Conservation (phyloP, 30 jellyfish, hydroid and myxozoan species). For the Nemopilema nomurai region DNA sequence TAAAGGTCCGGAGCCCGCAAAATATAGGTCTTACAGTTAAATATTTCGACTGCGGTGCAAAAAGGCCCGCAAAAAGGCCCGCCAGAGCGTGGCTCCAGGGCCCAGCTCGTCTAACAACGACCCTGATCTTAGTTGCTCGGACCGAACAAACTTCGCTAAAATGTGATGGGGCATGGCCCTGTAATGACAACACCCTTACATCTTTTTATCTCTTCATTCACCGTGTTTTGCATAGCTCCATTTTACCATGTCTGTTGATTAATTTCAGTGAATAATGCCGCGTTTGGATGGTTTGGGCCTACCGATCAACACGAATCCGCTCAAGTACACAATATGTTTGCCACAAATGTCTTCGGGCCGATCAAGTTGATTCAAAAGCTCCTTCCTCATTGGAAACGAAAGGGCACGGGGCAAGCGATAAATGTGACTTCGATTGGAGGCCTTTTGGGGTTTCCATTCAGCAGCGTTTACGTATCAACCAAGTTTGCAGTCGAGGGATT, state of each 20-base stretch:
- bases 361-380: slow-evolving; percentile 30
- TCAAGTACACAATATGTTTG: not conserved
- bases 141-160: no score
- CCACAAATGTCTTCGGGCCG: slow-evolving; percentile 51
- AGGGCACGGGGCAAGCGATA: slow-evolving; percentile 33
- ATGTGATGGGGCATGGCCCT: no score
- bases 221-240: not conserved
- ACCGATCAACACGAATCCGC: slow-evolving; percentile 8
- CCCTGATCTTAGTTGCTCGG: no score
- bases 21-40: no score
- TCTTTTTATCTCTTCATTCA: no score
- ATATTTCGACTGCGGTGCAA: no score
- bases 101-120: no score
- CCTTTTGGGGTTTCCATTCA: slow-evolving; percentile 18
- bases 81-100: no score
- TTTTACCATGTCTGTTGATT: not conserved
- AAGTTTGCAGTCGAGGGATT: slow-evolving; percentile 45
- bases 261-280: slow-evolving; percentile 45
- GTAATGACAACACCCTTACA: no score
- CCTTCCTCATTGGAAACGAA: slow-evolving; percentile 42
- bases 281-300: slow-evolving; percentile 21
- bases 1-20: no score
- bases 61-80: no score
- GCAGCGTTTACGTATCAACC: slow-evolving; percentile 15
- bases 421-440: slow-evolving; percentile 46